These are phyloP conservation scores for Aspidoscelis tigris DNA, from an alignment of 2,113 vertebrate genomes.

Conservation along the genomic window DNA sequence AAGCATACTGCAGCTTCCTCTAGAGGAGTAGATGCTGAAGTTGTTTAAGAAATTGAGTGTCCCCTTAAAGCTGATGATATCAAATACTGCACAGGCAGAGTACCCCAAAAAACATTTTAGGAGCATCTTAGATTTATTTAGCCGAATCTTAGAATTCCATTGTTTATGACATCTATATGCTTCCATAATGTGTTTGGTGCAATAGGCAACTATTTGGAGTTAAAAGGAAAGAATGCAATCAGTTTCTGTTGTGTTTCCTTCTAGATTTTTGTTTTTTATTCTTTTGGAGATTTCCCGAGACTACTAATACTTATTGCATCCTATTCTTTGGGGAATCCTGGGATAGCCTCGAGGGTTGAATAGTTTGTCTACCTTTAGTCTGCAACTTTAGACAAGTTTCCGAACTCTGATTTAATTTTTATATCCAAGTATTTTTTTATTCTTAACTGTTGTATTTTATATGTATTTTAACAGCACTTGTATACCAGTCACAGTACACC, in stretches of 20 bases:
- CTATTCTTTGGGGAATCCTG: conserved; percentile 45
- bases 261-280: background rate
- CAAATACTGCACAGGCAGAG: no score
- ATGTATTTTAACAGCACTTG: conserved; percentile 7
- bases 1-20: background rate
- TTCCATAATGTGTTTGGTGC: background rate
- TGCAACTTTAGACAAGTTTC: conserved; percentile 24
- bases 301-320: conserved; percentile 51
- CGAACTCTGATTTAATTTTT: background rate
- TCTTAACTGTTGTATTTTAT: conserved; percentile 28
- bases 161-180: background rate
- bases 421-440: background rate
- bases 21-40: background rate
- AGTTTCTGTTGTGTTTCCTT: background rate
- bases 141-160: background rate
- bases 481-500: conserved; percentile 41
- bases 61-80: no score
- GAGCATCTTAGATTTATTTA: no score
- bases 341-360: background rate
- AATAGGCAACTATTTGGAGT: background rate
- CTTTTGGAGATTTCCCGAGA: conserved; percentile 52
- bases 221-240: background rate
- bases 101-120: no score
- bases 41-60: background rate
- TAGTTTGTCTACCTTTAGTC: background rate